Base-by-base conservation (phyloP, 2,888 invertebrate genomes). In the Cremastinae sp. region DNA sequence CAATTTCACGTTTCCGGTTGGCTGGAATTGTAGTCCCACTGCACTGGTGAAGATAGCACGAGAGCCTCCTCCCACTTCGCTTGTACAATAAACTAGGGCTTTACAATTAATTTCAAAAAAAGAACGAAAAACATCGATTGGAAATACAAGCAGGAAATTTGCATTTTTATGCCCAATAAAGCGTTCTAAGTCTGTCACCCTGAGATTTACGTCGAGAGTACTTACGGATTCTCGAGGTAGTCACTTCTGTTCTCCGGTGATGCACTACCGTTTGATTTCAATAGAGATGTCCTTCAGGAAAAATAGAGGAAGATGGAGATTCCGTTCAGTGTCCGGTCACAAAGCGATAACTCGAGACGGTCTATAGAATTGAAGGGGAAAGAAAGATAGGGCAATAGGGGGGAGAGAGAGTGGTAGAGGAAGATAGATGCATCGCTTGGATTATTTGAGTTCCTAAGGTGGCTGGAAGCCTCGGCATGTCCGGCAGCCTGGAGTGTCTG, bases 401-500 rank as follows among this genome's bases (percentile, higher is more conserved):
- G 16, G 16, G 14, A 45, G 59, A 53, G 39, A 41, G n/a, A 64
- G 59, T 12, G 53, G 49, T 28, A 35, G 77, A 75, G 83, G 83
- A 84, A 84, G 85, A 81, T 82, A 80, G 82, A 81, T 71, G 77
- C 86, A 86, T 86, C 79, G 81, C 78, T 78, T 62, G 83, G 79
- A 86, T 86, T 80, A 84, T 82, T 84, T 76, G 79, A 84, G 84
- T 82, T 85, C 85, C 85, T 75, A 80, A 83, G 82, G 80, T 77
- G 79, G 80, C 78, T 75, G 47, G 69, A 73, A 76, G 78, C 85
- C 78, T 75, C 78, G 86, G 86, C 85, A 86, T 85, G 84, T 84
- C 80, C 83, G 84, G 82, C 81, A 83, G 82, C 77, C 80, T 75
- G 53, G 69, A 70, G 73, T 61, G 65, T 73, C 76, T 59, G 53